Percentiles rank a stretch among this genome's conserved stretches.
These are phyloP conservation scores for Tetramorium parvispinum DNA, from an alignment of 1,140 invertebrate genomes.

Conservation along the genomic window DNA sequence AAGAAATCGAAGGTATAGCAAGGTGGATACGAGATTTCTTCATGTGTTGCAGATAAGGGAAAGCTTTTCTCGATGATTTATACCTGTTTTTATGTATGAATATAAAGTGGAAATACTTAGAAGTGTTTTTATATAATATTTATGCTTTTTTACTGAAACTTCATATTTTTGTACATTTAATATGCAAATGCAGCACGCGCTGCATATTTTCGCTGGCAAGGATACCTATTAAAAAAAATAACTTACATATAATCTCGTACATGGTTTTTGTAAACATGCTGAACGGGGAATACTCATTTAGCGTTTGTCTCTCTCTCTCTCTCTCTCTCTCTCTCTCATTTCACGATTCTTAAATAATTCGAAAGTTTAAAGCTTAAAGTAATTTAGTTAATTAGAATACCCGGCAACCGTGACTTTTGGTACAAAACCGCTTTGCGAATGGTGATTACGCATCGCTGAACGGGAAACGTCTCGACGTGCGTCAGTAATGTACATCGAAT, in stretches of 20 bases:
- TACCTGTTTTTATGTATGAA: not conserved
- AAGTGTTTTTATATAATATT: constrained; percentile 9
- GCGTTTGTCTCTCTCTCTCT: not conserved
- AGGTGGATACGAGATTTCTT: constrained; percentile 29
- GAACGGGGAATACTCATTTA: too few relatives aligned
- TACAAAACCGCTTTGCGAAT: not conserved
- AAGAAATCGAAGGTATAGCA: constrained; percentile 41
- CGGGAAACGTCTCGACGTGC: constrained; percentile 26
- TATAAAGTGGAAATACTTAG: constrained; percentile 23
- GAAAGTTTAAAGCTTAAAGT: not conserved
- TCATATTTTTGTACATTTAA: constrained; percentile 14
- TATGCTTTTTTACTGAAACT: constrained; percentile 14
- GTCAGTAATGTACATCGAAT: constrained; percentile 48
- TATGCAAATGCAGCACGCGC: constrained; percentile 5
- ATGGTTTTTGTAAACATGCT: not conserved
- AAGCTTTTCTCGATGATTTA: constrained; percentile 55
- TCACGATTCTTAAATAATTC: not conserved
- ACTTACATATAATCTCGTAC: not conserved
- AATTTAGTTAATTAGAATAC: not conserved
- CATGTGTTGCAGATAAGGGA: not conserved
- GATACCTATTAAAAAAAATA: not conserved
- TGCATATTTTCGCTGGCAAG: not conserved
- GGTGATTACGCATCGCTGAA: constrained; percentile 11
- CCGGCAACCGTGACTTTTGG: not conserved
- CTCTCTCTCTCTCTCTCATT: too few relatives aligned